phyloP scores from a whole-genome alignment of 2,113 vertebrate genomes.

The Catharus minimus region DNA sequence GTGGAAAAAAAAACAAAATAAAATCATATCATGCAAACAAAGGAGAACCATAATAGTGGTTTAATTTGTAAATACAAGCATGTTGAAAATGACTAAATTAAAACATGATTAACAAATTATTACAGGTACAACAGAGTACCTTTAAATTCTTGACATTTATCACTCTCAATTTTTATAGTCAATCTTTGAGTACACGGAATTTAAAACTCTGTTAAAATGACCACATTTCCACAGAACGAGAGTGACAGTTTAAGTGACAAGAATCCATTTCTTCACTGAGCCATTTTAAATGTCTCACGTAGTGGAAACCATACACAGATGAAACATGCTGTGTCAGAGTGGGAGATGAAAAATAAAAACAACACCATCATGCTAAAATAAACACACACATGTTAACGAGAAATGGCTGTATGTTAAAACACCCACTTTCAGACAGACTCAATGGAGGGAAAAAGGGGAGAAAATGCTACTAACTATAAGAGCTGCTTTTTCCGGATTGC shows the following conservation, averaged over 20 bases:
- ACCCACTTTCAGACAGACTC: conserved; percentile 72
- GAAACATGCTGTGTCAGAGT: conserved; percentile 80
- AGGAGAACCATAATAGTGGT: conserved; percentile 74
- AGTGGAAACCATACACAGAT: conserved; percentile 68
- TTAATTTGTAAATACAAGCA: conserved; percentile 77
- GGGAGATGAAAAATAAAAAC: conserved; percentile 63
- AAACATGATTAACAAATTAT: conserved; percentile 73
- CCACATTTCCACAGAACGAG: conserved; percentile 18
- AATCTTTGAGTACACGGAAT: background rate
- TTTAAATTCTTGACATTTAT: conserved; percentile 76
- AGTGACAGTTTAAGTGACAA: conserved; percentile 80
- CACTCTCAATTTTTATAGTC: conserved; percentile 67
- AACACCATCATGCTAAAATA: conserved; percentile 74
- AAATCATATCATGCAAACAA: conserved; percentile 86
- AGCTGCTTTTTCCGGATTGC: conserved; percentile 67
- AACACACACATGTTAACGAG: conserved; percentile 73
- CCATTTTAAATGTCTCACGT: conserved; percentile 73
- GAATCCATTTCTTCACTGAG: conserved; percentile 71
- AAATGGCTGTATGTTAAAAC: conserved; percentile 75
- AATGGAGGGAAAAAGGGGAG: conserved; percentile 64
- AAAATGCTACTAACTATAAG: conserved; percentile 74
- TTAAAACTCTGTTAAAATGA: conserved; percentile 54
- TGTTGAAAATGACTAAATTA: conserved; percentile 70
- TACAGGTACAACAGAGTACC: conserved; percentile 61
- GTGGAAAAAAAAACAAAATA: conserved; percentile 85